Evolutionary conservation across 2,888 invertebrate genomes (phyloP).

Genomic region (Drepana falcataria): DNA sequence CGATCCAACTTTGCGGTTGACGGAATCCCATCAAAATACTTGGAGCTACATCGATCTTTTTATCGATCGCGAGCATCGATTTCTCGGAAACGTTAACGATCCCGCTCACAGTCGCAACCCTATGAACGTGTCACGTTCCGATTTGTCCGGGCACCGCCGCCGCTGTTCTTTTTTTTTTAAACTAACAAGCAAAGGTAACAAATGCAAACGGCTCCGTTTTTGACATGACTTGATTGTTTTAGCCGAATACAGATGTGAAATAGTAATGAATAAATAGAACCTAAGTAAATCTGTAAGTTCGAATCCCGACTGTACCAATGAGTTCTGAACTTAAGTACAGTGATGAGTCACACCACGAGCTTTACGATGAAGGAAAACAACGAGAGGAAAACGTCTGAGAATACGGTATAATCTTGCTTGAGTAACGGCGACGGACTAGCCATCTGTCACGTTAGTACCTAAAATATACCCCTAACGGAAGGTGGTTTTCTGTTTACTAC

Average conservation of each 20-base stretch:
- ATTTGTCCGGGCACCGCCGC: conserved; percentile 14
- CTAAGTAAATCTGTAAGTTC: too few species aligned
- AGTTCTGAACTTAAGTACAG: too few species aligned
- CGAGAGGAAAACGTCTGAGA: too few species aligned
- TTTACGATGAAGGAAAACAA: too few species aligned
- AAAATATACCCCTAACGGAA: too few species aligned
- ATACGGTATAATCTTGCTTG: too few species aligned
- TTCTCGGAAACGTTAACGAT: conserved; percentile 30
- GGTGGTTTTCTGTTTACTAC: too few species aligned
- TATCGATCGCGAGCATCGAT: conserved; percentile 19
- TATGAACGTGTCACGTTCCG: conserved; percentile 26
- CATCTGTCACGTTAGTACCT: too few species aligned
- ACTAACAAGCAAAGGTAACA: conserved; percentile 14
- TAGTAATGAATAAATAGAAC: too few species aligned
- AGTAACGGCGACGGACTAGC: too few species aligned
- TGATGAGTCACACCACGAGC: too few species aligned
- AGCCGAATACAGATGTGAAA: not conserved
- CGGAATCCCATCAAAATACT: conserved; percentile 46
- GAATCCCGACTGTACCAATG: too few species aligned
- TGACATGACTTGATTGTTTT: not conserved
- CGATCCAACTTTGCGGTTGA: conserved; percentile 26
- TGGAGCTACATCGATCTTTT: conserved; percentile 32
- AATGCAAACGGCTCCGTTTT: not conserved
- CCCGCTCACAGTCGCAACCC: conserved; percentile 21
- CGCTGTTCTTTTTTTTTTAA: conserved; percentile 20